Percentiles rank a stretch among this genome's conserved stretches.
These are phyloP conservation scores for Apomyelois bistriatella DNA, from an alignment of 2,888 invertebrate genomes.

Conservation along the genomic window DNA sequence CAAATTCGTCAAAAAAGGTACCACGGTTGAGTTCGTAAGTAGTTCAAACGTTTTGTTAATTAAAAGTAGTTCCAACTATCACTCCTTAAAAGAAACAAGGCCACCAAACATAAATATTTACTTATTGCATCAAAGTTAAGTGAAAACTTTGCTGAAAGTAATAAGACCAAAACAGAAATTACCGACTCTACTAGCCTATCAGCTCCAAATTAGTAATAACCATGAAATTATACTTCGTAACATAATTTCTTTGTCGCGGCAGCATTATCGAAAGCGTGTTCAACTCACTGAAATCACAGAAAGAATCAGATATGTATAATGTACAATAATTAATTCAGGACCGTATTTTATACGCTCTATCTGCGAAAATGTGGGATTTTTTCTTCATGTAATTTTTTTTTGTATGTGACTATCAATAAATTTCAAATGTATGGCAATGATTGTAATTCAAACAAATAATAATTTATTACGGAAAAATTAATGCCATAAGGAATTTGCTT, in stretches of 20 bases:
- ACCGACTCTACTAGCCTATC: not conserved
- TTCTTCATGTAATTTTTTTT: too few relatives aligned
- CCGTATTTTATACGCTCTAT: too few relatives aligned
- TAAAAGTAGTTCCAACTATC: slow-evolving; percentile 6
- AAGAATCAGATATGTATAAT: not conserved
- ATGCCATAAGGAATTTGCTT: too few relatives aligned
- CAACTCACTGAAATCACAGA: slow-evolving; percentile 9
- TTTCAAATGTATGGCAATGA: too few relatives aligned
- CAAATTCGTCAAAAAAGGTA: not conserved
- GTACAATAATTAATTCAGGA: not conserved
- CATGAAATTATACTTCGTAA: slow-evolving; percentile 23
- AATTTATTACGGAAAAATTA: too few relatives aligned
- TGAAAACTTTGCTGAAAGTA: not conserved
- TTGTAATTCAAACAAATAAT: too few relatives aligned
- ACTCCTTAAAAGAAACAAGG: slow-evolving; percentile 5
- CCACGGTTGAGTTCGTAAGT: not conserved
- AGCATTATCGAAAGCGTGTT: slow-evolving; percentile 19
- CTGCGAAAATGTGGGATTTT: too few relatives aligned
- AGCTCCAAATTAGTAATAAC: slow-evolving; percentile 18
- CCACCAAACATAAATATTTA: slow-evolving; percentile 6
- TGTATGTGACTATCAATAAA: too few relatives aligned
- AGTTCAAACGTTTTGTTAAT: not conserved
- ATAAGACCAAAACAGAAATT: not conserved
- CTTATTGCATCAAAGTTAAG: slow-evolving; percentile 1
- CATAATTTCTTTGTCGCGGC: slow-evolving; percentile 6